Conservation (phyloP, 2,113 vertebrate species). For the Erinaceus europaeus region DNA sequence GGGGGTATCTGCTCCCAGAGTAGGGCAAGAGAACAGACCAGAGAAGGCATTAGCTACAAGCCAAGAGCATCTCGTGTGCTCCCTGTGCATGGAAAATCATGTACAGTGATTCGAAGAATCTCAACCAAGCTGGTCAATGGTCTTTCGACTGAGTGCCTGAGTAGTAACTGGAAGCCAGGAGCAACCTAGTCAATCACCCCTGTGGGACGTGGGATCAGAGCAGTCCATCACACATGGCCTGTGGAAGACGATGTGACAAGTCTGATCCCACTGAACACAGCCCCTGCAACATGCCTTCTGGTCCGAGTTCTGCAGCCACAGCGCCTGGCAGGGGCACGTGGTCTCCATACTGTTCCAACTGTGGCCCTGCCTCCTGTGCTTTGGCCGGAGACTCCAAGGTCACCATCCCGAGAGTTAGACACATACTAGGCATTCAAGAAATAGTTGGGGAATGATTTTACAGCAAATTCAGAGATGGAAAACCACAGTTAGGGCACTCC, state of each 20-base stretch:
- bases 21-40: neutral
- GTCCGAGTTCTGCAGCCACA: too few species aligned
- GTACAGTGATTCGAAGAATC: neutral
- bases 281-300: accelerated
- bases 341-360: neutral
- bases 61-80: neutral
- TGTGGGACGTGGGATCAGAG: too few species aligned
- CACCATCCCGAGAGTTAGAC: neutral
- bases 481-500: slow-evolving; percentile 51
- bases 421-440: slow-evolving; percentile 27
- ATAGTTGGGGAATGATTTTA: slow-evolving; percentile 33
- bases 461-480: slow-evolving; percentile 24
- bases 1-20: neutral
- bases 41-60: too few species aligned
- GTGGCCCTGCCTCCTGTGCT: neutral
- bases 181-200: neutral
- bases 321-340: neutral
- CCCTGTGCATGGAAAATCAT: neutral
- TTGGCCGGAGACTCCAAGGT: neutral
- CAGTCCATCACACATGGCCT: neutral
- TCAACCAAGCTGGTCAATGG: neutral
- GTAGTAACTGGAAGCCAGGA: neutral
- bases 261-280: neutral
- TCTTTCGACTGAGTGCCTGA: neutral
- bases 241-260: neutral